Evolutionary conservation across 2,888 invertebrate genomes (phyloP), one percentile per base, ranked within the genome.

Genomic region (Tetragonula carbonaria): DNA sequence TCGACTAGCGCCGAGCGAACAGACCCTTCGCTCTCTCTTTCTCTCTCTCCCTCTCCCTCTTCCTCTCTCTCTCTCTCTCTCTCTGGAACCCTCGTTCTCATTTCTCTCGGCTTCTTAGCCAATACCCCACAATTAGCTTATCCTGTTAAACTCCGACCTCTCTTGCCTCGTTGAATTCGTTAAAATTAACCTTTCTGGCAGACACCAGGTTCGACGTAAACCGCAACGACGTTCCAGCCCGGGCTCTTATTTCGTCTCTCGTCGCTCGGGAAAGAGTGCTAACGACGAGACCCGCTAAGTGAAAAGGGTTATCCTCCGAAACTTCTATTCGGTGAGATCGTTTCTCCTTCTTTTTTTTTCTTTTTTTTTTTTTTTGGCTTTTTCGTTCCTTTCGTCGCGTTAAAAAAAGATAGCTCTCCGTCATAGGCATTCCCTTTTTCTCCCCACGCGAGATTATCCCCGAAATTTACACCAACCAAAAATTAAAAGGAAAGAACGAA

Each of bases 51-150:
- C 85, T 80, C 74, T 68, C 77, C 66, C 74, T 74, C 85, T 86
- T 87, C 71, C 73, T 76, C 88, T 88, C 87, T 38, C 63, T 75
- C 57, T 11, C 28, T 87, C 88, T 88, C 88, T 74, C 85, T 86
- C 88, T 73, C 73, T 76, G 55, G 66, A 72, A 76, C 81, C 82
- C 85, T 86, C 90, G 88, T 86, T 85, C 90, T 88, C 88, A 87
- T 86, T 91, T 91, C 91, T 91, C 90, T 83, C 91, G 92, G 92
- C 93, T 94, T 94, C 94, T 94, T 93, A 94, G 93, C 94, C 94
- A 94, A 94, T 94, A 94, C 90, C 92, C 93, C 93, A 93, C 94
- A 94, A 94, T 94, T 94, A 94, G 94, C 94, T 94, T 94, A 94
- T 94, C 93, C 94, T 94, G 92, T 94, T 94, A 94, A 94, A 94